Evolutionary conservation across 2,113 vertebrate genomes (phyloP).

Genomic region (Lepus europaeus): DNA sequence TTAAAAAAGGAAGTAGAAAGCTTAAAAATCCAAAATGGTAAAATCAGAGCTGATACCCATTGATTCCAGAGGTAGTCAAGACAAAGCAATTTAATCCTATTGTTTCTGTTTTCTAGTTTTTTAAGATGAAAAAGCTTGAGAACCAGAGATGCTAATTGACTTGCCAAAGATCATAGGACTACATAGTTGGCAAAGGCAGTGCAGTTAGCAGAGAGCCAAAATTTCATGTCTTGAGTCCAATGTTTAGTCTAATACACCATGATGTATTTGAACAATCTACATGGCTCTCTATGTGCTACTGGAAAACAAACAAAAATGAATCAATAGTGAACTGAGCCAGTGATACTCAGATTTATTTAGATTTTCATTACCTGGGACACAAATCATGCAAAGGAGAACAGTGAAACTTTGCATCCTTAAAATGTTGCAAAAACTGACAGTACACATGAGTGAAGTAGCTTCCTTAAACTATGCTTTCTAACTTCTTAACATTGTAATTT

Average conservation of each 20-base stretch:
- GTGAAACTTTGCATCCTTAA: conserved; percentile 4
- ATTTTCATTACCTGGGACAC: conserved; percentile 24
- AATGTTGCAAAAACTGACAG: conserved; percentile 10
- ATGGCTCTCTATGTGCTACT: background rate
- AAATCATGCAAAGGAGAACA: background rate
- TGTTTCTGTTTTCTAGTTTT: background rate
- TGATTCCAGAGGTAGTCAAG: background rate
- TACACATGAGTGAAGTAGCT: background rate
- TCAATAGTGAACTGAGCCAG: background rate
- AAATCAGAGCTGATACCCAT: background rate
- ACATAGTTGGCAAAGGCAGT: background rate
- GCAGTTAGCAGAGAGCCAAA: background rate
- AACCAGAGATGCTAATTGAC: background rate
- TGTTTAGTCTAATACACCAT: conserved; percentile 4
- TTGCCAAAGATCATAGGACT: background rate
- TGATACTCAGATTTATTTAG: conserved; percentile 35
- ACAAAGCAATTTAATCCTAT: conserved; percentile 5
- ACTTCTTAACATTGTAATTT: conserved; percentile 32
- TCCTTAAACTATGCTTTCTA: conserved; percentile 53
- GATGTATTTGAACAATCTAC: conserved; percentile 13
- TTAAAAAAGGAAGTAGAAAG: background rate
- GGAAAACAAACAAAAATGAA: conserved; percentile 12
- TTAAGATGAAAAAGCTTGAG: background rate
- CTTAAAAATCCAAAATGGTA: conserved; percentile 3
- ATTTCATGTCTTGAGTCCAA: background rate